Evolutionary conservation across 2,113 vertebrate species (phyloP), one percentile per base, ranked within the genome.

Genomic region (Natator depressus): DNA sequence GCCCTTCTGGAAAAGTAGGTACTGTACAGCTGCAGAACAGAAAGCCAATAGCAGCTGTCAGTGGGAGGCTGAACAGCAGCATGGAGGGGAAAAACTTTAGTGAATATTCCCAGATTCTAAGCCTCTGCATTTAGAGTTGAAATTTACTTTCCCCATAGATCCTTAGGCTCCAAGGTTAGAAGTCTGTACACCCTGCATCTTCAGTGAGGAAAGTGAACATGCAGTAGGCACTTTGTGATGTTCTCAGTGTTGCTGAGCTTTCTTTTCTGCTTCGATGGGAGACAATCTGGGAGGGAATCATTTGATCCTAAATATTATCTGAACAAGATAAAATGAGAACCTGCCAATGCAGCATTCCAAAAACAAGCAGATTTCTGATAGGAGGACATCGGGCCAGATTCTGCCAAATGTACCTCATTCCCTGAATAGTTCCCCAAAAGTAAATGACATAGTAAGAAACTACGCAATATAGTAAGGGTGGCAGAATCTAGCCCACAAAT

Each of bases 251-350:
- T 82, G 16, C 72, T 91, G 84, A 89, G 38, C 86, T 72, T 10
- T 29, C 35, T 47, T 93, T 35, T 49, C 51, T 89, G 3, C 0
- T 89, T 83, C 42, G 69, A 93, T 84, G 19, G 38, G 84, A 88
- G 84, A 92, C 84, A 82, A 47, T 80, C 62, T n/a, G 35, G 38
- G 90, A 8, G 93, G 46, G 35, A 83, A 87, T 89, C 42, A 80
- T 87, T 94, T 93, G 47, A 31, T 87, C 62, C 84, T 86, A 84
- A 91, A 80, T 88, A 59, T 91, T 57, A 84, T 6, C 3, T 42
- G 27, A 88, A 57, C 69, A 92, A 92, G 90, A 86, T 72, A 90
- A 86, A 95, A 62, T 17, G 31, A 62, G 46, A 89, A 62, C 38
- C 80, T 87, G 53, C 22, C 42, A 42, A 24, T 62, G 62, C 76